Percentiles rank a stretch among this genome's conserved stretches.
phyloP scores from a whole-genome alignment of 2,113 vertebrate genomes.

The Cyphotilapia sp. region DNA sequence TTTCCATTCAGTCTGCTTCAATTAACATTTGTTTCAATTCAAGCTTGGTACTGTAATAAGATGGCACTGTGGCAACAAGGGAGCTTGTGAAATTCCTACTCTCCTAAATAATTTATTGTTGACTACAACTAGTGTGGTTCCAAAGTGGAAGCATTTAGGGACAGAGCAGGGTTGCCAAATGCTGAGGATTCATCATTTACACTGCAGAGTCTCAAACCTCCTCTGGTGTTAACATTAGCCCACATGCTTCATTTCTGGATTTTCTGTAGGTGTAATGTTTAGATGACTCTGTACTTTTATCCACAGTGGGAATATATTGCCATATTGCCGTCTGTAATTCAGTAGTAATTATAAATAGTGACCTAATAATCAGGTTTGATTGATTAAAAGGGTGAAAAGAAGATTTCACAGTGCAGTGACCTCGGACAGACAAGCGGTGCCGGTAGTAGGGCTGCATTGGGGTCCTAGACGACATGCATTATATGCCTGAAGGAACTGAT shows the following conservation, averaged over 20 bases:
- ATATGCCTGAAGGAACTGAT: neutral
- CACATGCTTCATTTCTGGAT: neutral
- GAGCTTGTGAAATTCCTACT: neutral
- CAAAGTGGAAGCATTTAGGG: neutral
- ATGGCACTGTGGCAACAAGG: neutral
- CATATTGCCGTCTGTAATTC: neutral
- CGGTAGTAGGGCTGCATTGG: neutral
- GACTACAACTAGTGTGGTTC: neutral
- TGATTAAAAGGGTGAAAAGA: neutral
- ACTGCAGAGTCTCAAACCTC: neutral
- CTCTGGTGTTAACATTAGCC: neutral
- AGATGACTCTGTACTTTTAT: neutral
- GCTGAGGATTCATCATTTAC: neutral
- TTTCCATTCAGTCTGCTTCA: neutral
- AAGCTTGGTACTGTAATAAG: neutral
- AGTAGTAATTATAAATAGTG: neutral
- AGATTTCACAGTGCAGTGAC: neutral
- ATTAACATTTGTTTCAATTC: neutral
- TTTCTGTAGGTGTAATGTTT: neutral
- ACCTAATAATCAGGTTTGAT: neutral
- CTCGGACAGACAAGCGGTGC: fast-evolving
- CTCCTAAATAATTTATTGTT: neutral
- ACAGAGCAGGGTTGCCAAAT: neutral
- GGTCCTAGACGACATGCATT: fast-evolving
- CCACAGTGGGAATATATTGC: neutral